Evolutionary conservation across 1,140 invertebrate species (phyloP), one percentile per base, ranked within the genome.

Genomic region (Pseudomyrmex cubaensis): DNA sequence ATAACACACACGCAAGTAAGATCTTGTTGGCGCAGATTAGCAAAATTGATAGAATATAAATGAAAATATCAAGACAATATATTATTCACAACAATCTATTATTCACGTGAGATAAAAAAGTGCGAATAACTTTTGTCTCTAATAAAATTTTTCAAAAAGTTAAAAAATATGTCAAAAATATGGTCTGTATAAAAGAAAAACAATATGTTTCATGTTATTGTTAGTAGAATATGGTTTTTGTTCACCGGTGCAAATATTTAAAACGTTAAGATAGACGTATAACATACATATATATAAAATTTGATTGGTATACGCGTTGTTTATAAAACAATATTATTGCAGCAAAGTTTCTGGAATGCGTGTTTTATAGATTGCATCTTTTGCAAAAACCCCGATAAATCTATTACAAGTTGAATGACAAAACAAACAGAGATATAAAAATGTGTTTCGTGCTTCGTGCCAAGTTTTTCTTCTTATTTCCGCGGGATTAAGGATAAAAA

Each of bases 401-500:
- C 64, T 78, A 70, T 78, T 69, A 78, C 44, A 57, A 35, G 76
- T 78, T 70, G 44, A 78, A 70, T 52, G 75, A 69, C 52, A 52
- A 70, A 69, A 64, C 48, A 78, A 78, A 78, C 76, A 78, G 52
- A 78, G 10, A 35, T 54, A 20, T 57, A 78, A 69, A 35, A 78
- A 78, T 78, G 76, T 48, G 64, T 78, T 78, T 78, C 76, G 76
- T 78, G 64, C 76, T 57, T 70, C 44, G 9, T 44, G 54, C 64
- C 10, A 57, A 78, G 52, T 78, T 70, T 69, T 78, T 78, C 64
- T 80, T 80, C 76, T 72, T 80, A 77, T 77, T 63, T 67, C 64
- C 17, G 25, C 66, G 48, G n/a, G 8, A 15, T 50, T 48, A 59
- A 56, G 12, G 48, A 78, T 78, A 46, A 78, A 70, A n/a, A 13